A percentile compares a stretch with the other conserved stretches of the same genome.
Evolutionary conservation across 2,113 vertebrate genomes (phyloP).

Genomic region (Boulengeromyrus knoepffleri): DNA sequence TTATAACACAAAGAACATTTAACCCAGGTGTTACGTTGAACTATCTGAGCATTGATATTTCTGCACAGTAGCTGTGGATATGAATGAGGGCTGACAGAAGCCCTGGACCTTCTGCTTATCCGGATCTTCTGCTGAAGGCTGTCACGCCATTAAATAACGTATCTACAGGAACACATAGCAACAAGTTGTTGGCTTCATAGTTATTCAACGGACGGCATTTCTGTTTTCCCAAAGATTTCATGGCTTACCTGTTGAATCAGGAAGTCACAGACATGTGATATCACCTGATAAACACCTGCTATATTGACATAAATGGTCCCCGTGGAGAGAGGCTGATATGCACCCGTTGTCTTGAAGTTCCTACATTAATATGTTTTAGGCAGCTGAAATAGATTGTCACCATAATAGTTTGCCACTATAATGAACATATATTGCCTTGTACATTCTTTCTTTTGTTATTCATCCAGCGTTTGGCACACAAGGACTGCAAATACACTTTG

Average conservation of each 20-base stretch:
- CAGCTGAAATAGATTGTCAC: background rate
- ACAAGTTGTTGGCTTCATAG: background rate
- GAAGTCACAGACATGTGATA: background rate
- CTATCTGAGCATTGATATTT: background rate
- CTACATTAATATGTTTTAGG: background rate
- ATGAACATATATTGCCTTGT: background rate
- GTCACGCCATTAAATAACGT: background rate
- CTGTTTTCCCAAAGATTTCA: background rate
- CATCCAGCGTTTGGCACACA: background rate
- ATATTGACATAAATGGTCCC: background rate
- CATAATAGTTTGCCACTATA: background rate
- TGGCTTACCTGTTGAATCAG: background rate
- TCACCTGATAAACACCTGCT: background rate
- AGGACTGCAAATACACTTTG: background rate
- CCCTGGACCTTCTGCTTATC: background rate
- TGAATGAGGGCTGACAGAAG: background rate
- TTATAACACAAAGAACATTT: conserved; percentile 4
- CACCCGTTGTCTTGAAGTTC: background rate
- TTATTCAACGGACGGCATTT: background rate
- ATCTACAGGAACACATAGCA: background rate
- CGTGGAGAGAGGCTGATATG: background rate
- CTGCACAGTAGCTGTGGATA: no score
- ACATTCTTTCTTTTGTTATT: background rate
- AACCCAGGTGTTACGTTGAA: background rate
- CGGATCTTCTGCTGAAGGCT: background rate